Evolutionary conservation across 2,888 invertebrate species (phyloP).

Genomic region (Charanyca ferruginea): DNA sequence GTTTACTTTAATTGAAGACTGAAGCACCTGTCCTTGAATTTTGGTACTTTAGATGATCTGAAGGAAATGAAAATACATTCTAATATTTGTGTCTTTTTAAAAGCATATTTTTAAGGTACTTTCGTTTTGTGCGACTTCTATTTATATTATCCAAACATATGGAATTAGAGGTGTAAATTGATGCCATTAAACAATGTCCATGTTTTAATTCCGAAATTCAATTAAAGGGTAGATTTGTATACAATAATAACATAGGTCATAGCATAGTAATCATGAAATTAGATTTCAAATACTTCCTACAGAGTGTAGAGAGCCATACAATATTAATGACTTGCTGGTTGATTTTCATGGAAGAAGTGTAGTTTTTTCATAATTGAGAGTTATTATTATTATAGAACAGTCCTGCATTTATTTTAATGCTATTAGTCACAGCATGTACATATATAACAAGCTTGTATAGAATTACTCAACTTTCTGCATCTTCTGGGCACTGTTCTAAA

Average conservation of each 20-base stretch:
- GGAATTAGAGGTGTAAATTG: slow-evolving; percentile 22
- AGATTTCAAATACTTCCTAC: slow-evolving; percentile 10
- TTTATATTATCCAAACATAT: slow-evolving; percentile 26
- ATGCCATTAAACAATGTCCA: slow-evolving; percentile 12
- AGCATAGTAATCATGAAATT: slow-evolving; percentile 25
- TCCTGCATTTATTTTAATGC: slow-evolving; percentile 16
- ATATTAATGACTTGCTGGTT: background rate
- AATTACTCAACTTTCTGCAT: slow-evolving; percentile 21
- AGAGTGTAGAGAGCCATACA: slow-evolving; percentile 13
- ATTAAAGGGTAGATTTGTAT: slow-evolving; percentile 34
- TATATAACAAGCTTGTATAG: background rate
- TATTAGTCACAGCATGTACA: slow-evolving; percentile 20
- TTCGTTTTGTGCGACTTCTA: slow-evolving; percentile 32
- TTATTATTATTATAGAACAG: slow-evolving; percentile 7
- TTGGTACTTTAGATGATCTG: slow-evolving; percentile 29
- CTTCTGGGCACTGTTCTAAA: slow-evolving; percentile 14
- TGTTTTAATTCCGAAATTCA: slow-evolving; percentile 16
- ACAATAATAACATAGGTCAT: slow-evolving; percentile 7
- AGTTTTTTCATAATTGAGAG: slow-evolving; percentile 11
- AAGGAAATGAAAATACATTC: slow-evolving; percentile 18
- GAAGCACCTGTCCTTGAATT: slow-evolving; percentile 60
- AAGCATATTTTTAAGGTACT: slow-evolving; percentile 24
- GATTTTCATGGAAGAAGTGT: slow-evolving; percentile 1
- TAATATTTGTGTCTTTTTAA: slow-evolving; percentile 14
- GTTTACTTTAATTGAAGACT: slow-evolving; percentile 79